These are phyloP conservation scores for Erebia palarica DNA, from an alignment of 2,888 invertebrate species.

Conservation along the genomic window DNA sequence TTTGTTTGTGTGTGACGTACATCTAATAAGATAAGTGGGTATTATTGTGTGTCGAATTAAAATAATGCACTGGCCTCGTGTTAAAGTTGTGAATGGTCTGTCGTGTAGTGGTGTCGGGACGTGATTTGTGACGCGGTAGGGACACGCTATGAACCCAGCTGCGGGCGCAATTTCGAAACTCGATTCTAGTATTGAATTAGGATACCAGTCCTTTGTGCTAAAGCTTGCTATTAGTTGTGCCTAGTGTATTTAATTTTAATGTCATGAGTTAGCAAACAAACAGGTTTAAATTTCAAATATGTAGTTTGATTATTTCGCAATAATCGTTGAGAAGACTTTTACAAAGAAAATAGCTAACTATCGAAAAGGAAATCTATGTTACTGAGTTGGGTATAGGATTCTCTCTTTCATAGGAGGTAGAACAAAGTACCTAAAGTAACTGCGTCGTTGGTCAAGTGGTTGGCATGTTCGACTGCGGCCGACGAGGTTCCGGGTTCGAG, in stretches of 20 bases:
- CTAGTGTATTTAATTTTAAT: background rate
- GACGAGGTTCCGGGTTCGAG: too few species aligned
- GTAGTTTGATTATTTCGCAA: too few species aligned
- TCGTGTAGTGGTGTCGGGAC: slow-evolving; percentile 27
- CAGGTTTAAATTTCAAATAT: too few species aligned
- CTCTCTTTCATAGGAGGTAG: background rate
- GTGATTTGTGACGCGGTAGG: slow-evolving; percentile 37
- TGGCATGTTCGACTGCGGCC: too few species aligned
- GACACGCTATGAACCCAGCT: slow-evolving; percentile 30
- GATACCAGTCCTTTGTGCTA: slow-evolving; percentile 17
- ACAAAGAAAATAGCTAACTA: background rate
- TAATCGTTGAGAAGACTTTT: background rate
- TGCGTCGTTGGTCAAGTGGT: too few species aligned
- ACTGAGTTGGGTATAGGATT: background rate
- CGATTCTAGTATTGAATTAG: slow-evolving; percentile 14
- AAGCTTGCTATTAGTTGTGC: background rate
- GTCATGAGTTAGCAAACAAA: too few species aligned
- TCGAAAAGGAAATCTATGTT: background rate
- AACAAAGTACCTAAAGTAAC: too few species aligned
- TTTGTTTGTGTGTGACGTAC: slow-evolving; percentile 69
- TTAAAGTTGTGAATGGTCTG: slow-evolving; percentile 26
- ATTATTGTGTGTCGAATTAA: slow-evolving; percentile 36
- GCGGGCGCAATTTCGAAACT: slow-evolving; percentile 31
- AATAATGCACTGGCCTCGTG: slow-evolving; percentile 41
- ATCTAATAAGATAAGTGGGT: slow-evolving; percentile 39